Evolutionary conservation across 2,888 invertebrate species (phyloP), one percentile per base, ranked within the genome.

Genomic region (Tridacna crocea): DNA sequence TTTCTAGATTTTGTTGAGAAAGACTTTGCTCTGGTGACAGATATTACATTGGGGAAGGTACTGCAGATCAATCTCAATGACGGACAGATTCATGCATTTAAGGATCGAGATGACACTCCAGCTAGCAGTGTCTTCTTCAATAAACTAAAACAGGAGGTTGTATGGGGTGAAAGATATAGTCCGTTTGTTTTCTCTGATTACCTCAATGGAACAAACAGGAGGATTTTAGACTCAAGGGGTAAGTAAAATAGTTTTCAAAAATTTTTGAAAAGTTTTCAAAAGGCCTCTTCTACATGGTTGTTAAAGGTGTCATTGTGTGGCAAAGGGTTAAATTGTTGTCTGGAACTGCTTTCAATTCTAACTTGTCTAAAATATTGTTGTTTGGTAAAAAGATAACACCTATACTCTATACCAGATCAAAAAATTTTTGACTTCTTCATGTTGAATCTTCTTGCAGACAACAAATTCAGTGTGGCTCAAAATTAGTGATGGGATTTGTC

Each of bases 1-100:
- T 36, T 70, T 70, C 10, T 51, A 70, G 70, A 48, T 4, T 70
- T 51, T 24, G 51, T 48, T 24, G 27, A 48, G 17, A 47, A 70
- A 11, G 36, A 70, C 26, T 70, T 70, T 26, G 70, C 51, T 12
- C 70, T 70, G 48, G 70, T 70, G 8, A 47, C 6, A 15, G 70
- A 70, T 22, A 51, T 24, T n/a, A 70, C 70, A 19, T 26, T 22
- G 10, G n/a, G n/a, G 11, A 4, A n/a, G 13, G 22, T 70, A 19
- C 48, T 51, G 24, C 70, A 70, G 47, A 70, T 70, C 4, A 24
- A 70, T 19, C 70, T 70, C 3, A 24, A 10, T 8, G 51, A 15
- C 10, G 19, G 22, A 4, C 8, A 19, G 8, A 48, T 51, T 51
- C 70, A 70, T 22, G 48, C 70, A 22, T 46, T 70, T 2, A 51